A percentile compares a stretch with the other conserved stretches of the same genome.
phyloP scores from a whole-genome alignment of 1,140 invertebrate species.

The Drosophila lacertosa region DNA sequence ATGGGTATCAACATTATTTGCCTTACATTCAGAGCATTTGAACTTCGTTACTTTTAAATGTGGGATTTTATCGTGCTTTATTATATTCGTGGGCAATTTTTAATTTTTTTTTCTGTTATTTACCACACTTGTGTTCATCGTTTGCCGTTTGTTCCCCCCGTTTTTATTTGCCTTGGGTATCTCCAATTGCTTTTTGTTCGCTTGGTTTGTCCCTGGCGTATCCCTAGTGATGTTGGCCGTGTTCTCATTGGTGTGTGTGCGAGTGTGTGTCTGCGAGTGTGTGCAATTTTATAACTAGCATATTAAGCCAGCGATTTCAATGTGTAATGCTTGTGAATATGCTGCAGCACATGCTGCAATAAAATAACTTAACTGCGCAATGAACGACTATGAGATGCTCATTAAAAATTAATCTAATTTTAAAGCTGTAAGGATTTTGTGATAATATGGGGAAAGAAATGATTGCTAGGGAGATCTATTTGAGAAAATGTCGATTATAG shows the following conservation, averaged over 20 bases:
- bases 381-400: conserved; percentile 11
- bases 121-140: conserved; percentile 17
- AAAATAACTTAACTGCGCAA: not conserved
- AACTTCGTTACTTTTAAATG: not conserved
- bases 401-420: not conserved
- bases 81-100: conserved; percentile 39
- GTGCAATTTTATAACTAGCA: conserved; percentile 50
- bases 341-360: conserved; percentile 17
- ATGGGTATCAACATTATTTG: not conserved
- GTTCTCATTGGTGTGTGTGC: not conserved
- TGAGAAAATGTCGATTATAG: too few species aligned
- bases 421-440: too few species aligned
- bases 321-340: conserved; percentile 41
- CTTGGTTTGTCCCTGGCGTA: conserved; percentile 12
- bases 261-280: conserved; percentile 3
- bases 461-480: too few species aligned
- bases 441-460: too few species aligned
- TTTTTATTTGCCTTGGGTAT: conserved; percentile 36
- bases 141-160: conserved; percentile 10
- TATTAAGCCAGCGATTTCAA: conserved; percentile 56
- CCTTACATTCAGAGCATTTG: not conserved
- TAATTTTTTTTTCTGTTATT: conserved; percentile 43
- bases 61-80: conserved; percentile 15
- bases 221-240: conserved; percentile 7
- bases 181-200: conserved; percentile 11